These are phyloP conservation scores for Cacatua alba DNA, from an alignment of 2,113 vertebrate species.

Conservation along the genomic window DNA sequence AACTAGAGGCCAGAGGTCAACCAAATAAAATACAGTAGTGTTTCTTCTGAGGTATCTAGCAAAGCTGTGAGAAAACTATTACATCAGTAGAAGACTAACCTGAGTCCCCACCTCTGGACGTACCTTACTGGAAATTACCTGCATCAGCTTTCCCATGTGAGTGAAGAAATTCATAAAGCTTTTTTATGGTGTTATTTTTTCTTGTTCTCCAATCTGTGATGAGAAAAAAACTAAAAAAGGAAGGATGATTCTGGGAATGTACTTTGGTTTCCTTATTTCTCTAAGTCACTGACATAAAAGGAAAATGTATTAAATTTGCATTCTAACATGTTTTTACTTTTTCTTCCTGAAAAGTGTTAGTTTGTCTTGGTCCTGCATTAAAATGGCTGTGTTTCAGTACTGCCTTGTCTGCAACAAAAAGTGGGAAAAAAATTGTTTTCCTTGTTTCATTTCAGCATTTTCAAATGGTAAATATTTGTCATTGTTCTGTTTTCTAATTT, in stretches of 20 bases:
- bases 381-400: background rate
- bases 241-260: background rate
- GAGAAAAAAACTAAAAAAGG: background rate
- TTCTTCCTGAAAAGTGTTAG: background rate
- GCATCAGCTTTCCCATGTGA: background rate
- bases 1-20: background rate
- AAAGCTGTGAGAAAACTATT: background rate
- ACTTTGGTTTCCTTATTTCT: background rate
- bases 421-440: background rate
- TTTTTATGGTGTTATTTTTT: background rate
- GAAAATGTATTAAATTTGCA: background rate
- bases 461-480: background rate
- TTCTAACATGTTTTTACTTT: background rate
- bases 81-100: background rate
- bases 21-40: rapidly evolving
- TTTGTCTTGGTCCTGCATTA: background rate
- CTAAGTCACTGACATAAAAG: background rate
- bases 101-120: background rate
- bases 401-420: background rate
- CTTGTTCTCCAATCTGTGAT: background rate
- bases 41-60: background rate
- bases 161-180: background rate
- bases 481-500: background rate
- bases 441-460: background rate
- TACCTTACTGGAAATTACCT: background rate